phyloP scores from a whole-genome alignment of 2,113 vertebrate species.

The Lethenteron camtschaticum region DNA sequence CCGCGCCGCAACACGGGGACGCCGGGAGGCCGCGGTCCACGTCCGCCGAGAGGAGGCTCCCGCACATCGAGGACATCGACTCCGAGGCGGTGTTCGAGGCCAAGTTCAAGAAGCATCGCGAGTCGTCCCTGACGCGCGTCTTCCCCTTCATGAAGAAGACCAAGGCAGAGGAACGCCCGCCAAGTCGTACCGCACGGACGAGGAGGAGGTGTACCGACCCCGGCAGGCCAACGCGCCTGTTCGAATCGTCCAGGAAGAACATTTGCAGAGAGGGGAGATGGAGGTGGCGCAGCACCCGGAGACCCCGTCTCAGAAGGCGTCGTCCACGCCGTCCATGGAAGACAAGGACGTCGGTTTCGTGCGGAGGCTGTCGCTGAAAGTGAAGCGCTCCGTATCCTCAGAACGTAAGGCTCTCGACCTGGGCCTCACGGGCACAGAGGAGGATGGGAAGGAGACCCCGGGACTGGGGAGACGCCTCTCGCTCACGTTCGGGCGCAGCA shows the following conservation, averaged over 20 bases:
- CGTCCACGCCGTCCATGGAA: slow-evolving; percentile 59
- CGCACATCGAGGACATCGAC: slow-evolving; percentile 42
- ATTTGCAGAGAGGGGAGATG: too few species aligned
- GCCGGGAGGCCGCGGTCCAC: too few species aligned
- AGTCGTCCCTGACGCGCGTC: slow-evolving; percentile 55
- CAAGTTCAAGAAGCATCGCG: slow-evolving; percentile 59
- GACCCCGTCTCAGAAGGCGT: slow-evolving; percentile 11
- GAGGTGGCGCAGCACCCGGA: too few species aligned
- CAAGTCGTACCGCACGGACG: slow-evolving; percentile 10
- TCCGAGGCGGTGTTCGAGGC: slow-evolving; percentile 86
- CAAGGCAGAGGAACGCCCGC: slow-evolving; percentile 38
- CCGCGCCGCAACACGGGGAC: too few species aligned
- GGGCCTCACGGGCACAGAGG: slow-evolving; percentile 24
- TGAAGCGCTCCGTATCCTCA: slow-evolving; percentile 39
- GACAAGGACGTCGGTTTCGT: slow-evolving; percentile 62
- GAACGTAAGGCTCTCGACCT: slow-evolving; percentile 36
- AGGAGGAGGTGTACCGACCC: slow-evolving; percentile 73
- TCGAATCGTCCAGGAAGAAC: slow-evolving; percentile 27
- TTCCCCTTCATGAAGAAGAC: slow-evolving; percentile 52
- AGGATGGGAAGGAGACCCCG: slow-evolving; percentile 21
- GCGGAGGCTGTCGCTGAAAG: slow-evolving; percentile 51
- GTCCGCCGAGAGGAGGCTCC: slow-evolving; percentile 6
- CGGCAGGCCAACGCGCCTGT: slow-evolving; percentile 51
- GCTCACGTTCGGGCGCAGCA: slow-evolving; percentile 34
- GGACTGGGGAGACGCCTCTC: slow-evolving; percentile 26